Conservation (phyloP, 2,888 invertebrate genomes). For the Sisyra terminalis region DNA sequence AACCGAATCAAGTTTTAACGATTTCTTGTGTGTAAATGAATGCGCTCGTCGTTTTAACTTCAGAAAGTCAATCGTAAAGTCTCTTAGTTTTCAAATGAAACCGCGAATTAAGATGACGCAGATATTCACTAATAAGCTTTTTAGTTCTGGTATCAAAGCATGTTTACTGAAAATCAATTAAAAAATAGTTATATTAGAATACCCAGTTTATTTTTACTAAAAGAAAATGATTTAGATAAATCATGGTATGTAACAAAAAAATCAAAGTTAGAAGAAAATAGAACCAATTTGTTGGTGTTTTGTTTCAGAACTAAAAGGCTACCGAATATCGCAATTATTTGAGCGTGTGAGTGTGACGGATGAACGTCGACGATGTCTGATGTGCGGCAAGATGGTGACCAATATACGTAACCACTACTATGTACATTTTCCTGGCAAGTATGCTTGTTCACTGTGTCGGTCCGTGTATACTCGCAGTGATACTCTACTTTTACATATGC, state of each 20-base stretch:
- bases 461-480: conserved; percentile 41
- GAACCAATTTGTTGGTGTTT: conserved; percentile 11
- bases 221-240: background rate
- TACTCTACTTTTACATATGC: conserved; percentile 37
- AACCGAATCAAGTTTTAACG: too few relatives aligned
- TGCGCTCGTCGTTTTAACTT: too few relatives aligned
- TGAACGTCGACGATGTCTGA: conserved; percentile 36
- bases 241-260: background rate
- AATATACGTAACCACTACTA: conserved; percentile 43
- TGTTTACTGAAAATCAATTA: background rate
- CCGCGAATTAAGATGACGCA: too few relatives aligned
- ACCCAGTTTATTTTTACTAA: background rate
- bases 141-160: conserved; percentile 6
- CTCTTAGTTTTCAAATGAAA: too few relatives aligned
- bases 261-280: background rate
- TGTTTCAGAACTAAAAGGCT: conserved; percentile 37
- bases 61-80: too few relatives aligned
- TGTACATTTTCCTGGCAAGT: conserved; percentile 41
- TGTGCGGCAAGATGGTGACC: conserved; percentile 43
- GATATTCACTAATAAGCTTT: conserved; percentile 3
- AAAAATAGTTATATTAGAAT: conserved; percentile 1
- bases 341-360: conserved; percentile 38
- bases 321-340: conserved; percentile 39
- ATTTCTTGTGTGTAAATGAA: too few relatives aligned
- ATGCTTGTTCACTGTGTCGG: conserved; percentile 37